Percentiles rank a stretch among this genome's conserved stretches.
Conservation (phyloP, 2,113 vertebrate genomes). For the Brienomyrus brachyistius region DNA sequence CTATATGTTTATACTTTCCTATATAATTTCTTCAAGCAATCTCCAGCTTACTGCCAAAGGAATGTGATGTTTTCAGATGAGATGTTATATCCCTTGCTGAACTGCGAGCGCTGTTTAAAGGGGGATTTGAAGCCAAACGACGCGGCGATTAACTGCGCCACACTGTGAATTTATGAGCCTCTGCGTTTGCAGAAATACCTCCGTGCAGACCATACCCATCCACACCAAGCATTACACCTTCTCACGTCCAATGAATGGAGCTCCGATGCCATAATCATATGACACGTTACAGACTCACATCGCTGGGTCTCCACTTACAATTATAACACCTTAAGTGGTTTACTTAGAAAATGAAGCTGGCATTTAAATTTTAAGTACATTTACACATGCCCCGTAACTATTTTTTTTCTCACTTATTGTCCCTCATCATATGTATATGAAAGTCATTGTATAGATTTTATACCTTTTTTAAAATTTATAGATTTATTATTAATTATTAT, state of each 20-base stretch:
- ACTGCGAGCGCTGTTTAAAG: conserved; percentile 51
- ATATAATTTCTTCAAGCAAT: not conserved
- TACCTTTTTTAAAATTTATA: not conserved
- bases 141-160: conserved; percentile 47
- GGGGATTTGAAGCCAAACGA: conserved; percentile 31
- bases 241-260: conserved; percentile 9
- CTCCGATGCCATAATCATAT: not conserved
- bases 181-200: conserved; percentile 10
- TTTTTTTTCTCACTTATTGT: not conserved
- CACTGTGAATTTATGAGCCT: conserved; percentile 13
- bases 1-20: conserved; percentile 6
- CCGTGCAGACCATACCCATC: not conserved
- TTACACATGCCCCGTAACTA: not conserved
- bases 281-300: not conserved
- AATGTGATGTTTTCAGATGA: conserved; percentile 37
- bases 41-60: not conserved
- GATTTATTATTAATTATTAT: not conserved
- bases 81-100: conserved; percentile 34
- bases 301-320: not conserved
- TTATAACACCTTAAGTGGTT: not conserved
- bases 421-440: not conserved
- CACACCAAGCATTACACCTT: conserved; percentile 1
- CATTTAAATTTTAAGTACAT: not conserved
- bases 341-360: not conserved
- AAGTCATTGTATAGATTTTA: not conserved